Evolutionary conservation across 2,113 vertebrate genomes (phyloP).

Genomic region (Periophthalmus modestus): DNA sequence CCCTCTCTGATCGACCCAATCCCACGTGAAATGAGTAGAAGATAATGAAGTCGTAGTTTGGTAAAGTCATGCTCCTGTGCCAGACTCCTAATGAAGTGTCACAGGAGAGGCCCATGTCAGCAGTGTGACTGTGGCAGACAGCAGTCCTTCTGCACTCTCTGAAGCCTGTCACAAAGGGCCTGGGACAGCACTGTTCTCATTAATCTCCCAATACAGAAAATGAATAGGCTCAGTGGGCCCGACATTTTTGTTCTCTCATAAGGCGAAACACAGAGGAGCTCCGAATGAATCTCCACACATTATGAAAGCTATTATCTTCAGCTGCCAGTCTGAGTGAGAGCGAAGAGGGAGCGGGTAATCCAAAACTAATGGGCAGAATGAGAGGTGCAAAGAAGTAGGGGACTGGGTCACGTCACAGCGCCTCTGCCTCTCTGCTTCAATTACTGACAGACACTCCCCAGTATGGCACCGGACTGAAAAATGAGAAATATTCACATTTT

Average conservation of each 20-base stretch:
- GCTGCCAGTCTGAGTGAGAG: slow-evolving; percentile 60
- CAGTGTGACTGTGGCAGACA: slow-evolving; percentile 39
- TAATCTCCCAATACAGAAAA: slow-evolving; percentile 62
- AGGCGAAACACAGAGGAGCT: slow-evolving; percentile 59
- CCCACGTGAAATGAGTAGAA: slow-evolving; percentile 18
- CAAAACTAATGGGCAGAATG: slow-evolving; percentile 68
- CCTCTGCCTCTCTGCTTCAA: slow-evolving; percentile 46
- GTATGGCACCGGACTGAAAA: slow-evolving; percentile 60
- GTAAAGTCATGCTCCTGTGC: slow-evolving; percentile 42
- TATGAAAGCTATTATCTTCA: slow-evolving; percentile 72
- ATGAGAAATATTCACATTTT: slow-evolving; percentile 69
- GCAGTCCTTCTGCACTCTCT: slow-evolving; percentile 43
- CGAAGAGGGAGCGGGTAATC: slow-evolving; percentile 58
- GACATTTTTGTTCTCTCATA: slow-evolving; percentile 61
- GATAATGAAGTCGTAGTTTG: slow-evolving; percentile 28
- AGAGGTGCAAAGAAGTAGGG: slow-evolving; percentile 64
- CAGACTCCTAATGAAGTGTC: slow-evolving; percentile 36
- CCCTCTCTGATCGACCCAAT: background rate
- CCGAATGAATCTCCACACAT: slow-evolving; percentile 59
- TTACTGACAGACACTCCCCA: slow-evolving; percentile 68
- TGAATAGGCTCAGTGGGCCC: slow-evolving; percentile 53
- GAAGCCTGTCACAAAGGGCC: slow-evolving; percentile 56
- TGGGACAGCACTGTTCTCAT: slow-evolving; percentile 60
- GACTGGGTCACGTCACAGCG: slow-evolving; percentile 66
- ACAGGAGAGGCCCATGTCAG: slow-evolving; percentile 30